Base-by-base conservation (phyloP, 2,797 vertebrate species). In the Macroramphosus scolopax region DNA sequence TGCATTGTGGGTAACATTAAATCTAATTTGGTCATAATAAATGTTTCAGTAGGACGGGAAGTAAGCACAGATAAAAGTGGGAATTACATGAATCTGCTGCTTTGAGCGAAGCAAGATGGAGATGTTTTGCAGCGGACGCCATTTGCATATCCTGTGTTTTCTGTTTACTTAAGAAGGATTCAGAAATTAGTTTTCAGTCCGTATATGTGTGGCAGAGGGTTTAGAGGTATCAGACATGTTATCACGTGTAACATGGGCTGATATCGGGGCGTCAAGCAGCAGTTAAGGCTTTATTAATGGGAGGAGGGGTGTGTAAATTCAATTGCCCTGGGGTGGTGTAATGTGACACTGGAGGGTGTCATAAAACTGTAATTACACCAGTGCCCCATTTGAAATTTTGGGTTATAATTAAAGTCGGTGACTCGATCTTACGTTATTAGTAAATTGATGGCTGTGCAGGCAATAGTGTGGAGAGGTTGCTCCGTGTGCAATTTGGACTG, bases 341-440 rank as follows among this genome's bases (percentile, higher is more conserved):
- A 61, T 68, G 55, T 63, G 46, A 65, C 14, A 46, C 43, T 36
- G 40, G 29, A 52, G 70, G 52, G 48, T 78, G 68, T 70, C 72
- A 77, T 86, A 65, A 87, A 88, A 73, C 31, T 70, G 63, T 85
- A 84, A 88, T 87, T 87, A 86, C 78, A 75, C 31, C 63, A 44
- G 55, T 43, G 18, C 32, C 45, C 45, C 58, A 20, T 50, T 63
- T 65, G 30, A 71, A 52, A 69, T 42, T 44, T 45, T 32, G 35
- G 39, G 15, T 46, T 54, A 12, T 77, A 69, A 82, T 84, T 63
- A 57, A 24, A 35, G 34, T 20, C 29, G 24, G 22, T 17, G 29
- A 26, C 54, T 35, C 6, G 17, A 49, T 65, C 13, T 39, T 26
- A 37, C 17, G 53, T 56, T 46, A 49, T 37, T 49, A 18, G 30